Conservation (phyloP, 2,888 invertebrate species). For the Watsonalla cultraria region DNA sequence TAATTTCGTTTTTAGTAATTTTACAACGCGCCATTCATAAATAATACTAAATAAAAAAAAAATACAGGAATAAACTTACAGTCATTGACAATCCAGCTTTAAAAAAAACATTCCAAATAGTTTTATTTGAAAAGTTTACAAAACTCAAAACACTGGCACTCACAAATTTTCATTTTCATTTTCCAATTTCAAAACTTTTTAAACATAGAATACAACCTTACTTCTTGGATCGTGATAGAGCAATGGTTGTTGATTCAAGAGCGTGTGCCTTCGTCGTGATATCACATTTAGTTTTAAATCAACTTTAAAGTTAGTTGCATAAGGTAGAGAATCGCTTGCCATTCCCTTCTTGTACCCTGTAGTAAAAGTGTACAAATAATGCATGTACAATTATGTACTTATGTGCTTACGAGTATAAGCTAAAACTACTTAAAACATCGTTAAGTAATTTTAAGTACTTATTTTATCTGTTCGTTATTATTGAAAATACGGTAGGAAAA, state of each 20-base stretch:
- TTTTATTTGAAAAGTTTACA: too few species aligned
- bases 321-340: neutral
- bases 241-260: neutral
- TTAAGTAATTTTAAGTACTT: neutral
- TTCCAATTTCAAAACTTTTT: too few species aligned
- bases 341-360: neutral
- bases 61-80: too few species aligned
- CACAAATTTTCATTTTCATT: too few species aligned
- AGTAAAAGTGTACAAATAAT: neutral
- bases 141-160: too few species aligned
- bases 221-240: neutral
- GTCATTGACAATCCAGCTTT: too few species aligned
- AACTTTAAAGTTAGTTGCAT: neutral
- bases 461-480: too few species aligned
- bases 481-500: too few species aligned
- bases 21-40: too few species aligned
- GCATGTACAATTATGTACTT: neutral
- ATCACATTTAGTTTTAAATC: neutral
- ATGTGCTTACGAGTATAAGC: neutral
- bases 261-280: neutral
- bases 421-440: neutral
- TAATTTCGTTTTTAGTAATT: too few species aligned
- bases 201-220: neutral
- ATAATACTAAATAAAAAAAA: too few species aligned
- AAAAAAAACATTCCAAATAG: too few species aligned